Base-by-base conservation (phyloP, 35 echinoderm and acorn worm species). In the Heliocidaris erythrogramma region DNA sequence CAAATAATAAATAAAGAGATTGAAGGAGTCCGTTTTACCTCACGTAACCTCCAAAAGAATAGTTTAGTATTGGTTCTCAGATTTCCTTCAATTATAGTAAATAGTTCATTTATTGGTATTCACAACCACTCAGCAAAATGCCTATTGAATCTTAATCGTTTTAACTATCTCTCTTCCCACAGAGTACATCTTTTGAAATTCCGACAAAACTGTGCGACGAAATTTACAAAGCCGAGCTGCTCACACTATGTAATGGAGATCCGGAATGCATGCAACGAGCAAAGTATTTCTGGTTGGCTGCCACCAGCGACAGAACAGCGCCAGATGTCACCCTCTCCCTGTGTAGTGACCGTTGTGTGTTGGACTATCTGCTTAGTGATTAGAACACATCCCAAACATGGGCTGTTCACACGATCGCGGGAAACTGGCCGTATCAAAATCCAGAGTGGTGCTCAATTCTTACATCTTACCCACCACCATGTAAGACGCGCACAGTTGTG, bases 241-340 rank as follows among this genome's bases (percentile, higher is more conserved):
- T 95, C 16, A 65, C 94, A 31, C 56, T 88, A 9, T 95, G 94
- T 53, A 32, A 90, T 18, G 86, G 48, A 9, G 87, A 95, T 30
- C 31, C 50, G 1, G 94, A 32, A 14, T 95, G 94, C 88, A 91
- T 56, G 85, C 94, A 95, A 90, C 94, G 94, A 49, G 94, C 94
- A 5, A 95, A 95, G 85, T 95, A 95, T 48, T 95, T 95, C 94
- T 95, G 94, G 94, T 88, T 95, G 31, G 94, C 90, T 88, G 94
- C 94, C 50, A 49, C 53, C 88, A 95, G 61, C 94, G 90, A 95
- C 56, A 92, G 94, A 59, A 90, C 90, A 32, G 87, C 86, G 48
- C 86, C 31, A 2, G 27, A 47, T 48, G 49, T 49, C 49, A 61
- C 94, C 0, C 56, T 85, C 18, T 56, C 94, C 59, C 11, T 95